Evolutionary conservation across 2,113 vertebrate genomes (phyloP), one percentile per base, ranked within the genome.

Genomic region (Podarcis muralis): DNA sequence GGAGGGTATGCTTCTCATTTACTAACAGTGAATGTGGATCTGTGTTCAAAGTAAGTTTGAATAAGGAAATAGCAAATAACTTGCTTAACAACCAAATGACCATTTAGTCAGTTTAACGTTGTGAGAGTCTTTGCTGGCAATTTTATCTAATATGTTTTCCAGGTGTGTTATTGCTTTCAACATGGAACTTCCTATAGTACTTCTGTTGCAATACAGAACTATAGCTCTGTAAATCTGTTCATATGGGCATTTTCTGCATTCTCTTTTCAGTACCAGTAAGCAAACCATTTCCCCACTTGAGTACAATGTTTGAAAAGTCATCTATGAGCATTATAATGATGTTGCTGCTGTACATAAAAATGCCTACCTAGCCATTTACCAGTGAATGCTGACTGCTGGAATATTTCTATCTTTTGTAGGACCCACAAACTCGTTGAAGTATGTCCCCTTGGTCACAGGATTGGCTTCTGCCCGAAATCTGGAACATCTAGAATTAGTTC

Each of bases 351-450:
- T 27, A 13, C 30, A 69, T 57, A 82, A 62, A 76, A 25, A 66
- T 62, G 6, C 66, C 35, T 83, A 12, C 43, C 13, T 68, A 27
- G 9, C 69, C 37, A 5, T 37, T 22, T 15, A 23, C 16, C 74
- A 75, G 62, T 86, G 32, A 91, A 0, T 88, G 3, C 84, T 88
- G 84, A 23, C 18, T 77, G 9, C 81, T 82, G 9, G 6, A 27
- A 65, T 8, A 81, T 7, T 74, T 92, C 86, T 94, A 53, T 91
- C 86, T 72, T 82, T 15, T 74, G 15, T 81, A 98, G 99, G 99
- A 87, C 99, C 99, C 32, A 99, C 99, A 90, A 99, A 99, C 96
- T 99, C 99, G 66, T 97, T 99, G 93, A 99, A 99, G 95, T 99
- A 99, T 15, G 99, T 99, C 90, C 99, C 99, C 87, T 96, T 99